A percentile compares a stretch with the other conserved stretches of the same genome.
phyloP scores from a whole-genome alignment of 1,140 invertebrate genomes.

The Bombyx mori region DNA sequence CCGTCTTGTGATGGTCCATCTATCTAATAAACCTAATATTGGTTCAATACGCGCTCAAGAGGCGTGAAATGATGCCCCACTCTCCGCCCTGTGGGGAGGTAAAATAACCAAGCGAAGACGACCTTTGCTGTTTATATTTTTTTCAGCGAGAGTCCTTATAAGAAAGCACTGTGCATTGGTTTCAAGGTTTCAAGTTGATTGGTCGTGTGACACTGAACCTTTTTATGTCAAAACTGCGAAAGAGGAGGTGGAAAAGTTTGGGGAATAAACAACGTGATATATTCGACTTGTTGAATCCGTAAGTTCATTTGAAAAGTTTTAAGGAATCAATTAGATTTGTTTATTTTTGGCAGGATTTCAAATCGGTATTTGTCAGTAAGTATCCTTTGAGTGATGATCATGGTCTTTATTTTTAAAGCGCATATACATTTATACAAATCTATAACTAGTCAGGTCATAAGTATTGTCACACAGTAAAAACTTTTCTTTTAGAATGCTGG shows the following conservation, averaged over 20 bases:
- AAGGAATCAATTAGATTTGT: constrained; percentile 14
- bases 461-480: no score
- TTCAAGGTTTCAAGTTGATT: neutral
- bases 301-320: neutral
- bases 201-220: constrained; percentile 2
- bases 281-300: no score
- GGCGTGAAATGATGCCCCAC: constrained; percentile 34
- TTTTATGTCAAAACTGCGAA: no score
- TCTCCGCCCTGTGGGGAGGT: constrained; percentile 18
- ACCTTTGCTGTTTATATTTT: constrained; percentile 31
- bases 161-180: neutral
- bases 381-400: no score
- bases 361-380: no score
- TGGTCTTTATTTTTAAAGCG: no score
- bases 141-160: constrained; percentile 3
- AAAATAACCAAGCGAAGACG: constrained; percentile 25
- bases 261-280: no score
- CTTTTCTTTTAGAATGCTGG: no score
- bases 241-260: no score
- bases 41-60: constrained; percentile 51
- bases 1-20: constrained; percentile 38
- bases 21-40: constrained; percentile 66
- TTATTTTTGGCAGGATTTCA: no score
- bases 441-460: no score
- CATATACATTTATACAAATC: no score